Conservation (phyloP, 2,888 invertebrate genomes). For the Diachrysia chrysitis region DNA sequence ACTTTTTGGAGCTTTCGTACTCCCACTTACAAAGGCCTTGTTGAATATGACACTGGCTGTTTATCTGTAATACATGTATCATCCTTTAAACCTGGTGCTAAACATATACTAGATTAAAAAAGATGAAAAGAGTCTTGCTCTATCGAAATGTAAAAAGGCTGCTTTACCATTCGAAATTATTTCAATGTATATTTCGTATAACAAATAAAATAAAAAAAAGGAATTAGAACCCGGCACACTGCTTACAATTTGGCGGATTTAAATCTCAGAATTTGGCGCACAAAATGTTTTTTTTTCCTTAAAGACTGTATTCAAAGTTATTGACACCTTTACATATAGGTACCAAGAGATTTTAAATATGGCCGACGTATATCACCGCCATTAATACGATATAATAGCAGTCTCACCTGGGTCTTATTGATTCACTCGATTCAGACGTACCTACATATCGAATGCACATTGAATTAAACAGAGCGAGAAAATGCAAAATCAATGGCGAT, state of each 20-base stretch:
- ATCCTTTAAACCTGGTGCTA: neutral
- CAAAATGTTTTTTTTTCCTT: too few species aligned
- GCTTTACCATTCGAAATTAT: neutral
- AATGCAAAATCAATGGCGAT: slow-evolving; percentile 21
- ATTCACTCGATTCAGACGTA: slow-evolving; percentile 30
- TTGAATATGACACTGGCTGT: neutral
- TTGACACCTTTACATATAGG: neutral
- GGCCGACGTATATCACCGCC: neutral
- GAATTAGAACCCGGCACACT: too few species aligned
- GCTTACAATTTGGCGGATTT: too few species aligned
- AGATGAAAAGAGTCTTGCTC: neutral
- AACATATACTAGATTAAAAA: neutral
- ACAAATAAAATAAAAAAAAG: too few species aligned
- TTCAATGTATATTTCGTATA: too few species aligned
- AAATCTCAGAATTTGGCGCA: too few species aligned
- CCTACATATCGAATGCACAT: slow-evolving; percentile 26
- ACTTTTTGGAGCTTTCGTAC: slow-evolving; percentile 4
- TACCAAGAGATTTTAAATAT: neutral
- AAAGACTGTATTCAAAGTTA: neutral
- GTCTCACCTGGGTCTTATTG: slow-evolving; percentile 26
- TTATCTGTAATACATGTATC: neutral
- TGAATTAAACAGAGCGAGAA: slow-evolving; percentile 51
- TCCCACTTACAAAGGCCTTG: neutral
- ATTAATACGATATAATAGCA: slow-evolving; percentile 3
- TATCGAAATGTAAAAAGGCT: neutral